Evolutionary conservation across 2,113 vertebrate genomes (phyloP).

Genomic region (Poecilia latipinna): DNA sequence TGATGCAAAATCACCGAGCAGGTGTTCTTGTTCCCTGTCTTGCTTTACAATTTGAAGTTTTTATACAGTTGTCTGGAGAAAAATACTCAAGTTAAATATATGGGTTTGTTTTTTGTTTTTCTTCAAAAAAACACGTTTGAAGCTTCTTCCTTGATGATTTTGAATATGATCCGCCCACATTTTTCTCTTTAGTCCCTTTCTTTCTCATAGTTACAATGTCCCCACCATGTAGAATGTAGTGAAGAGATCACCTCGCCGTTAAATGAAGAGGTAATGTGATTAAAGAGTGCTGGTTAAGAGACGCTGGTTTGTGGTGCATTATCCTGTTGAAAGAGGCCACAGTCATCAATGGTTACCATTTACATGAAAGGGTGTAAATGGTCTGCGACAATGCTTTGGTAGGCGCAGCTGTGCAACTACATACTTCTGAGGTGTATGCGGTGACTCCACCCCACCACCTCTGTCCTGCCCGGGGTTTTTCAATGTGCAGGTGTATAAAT

Average conservation of each 20-base stretch:
- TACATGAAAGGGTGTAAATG: background rate
- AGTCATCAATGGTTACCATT: too few species aligned
- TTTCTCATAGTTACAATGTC: background rate
- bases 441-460: too few species aligned
- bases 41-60: background rate
- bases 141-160: background rate
- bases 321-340: too few species aligned
- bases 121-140: background rate
- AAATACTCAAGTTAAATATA: background rate
- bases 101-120: too few species aligned
- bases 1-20: conserved; percentile 16
- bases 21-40: conserved; percentile 24
- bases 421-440: too few species aligned
- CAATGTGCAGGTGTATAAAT: too few species aligned
- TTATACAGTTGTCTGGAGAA: background rate
- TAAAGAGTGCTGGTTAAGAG: too few species aligned
- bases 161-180: background rate
- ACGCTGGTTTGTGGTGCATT: too few species aligned
- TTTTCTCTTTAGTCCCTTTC: background rate
- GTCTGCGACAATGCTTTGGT: background rate
- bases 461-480: too few species aligned
- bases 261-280: too few species aligned
- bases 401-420: background rate
- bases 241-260: too few species aligned
- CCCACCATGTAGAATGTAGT: background rate